Conservation (phyloP, 2,797 vertebrate genomes). For the Micrastur ruficollis region DNA sequence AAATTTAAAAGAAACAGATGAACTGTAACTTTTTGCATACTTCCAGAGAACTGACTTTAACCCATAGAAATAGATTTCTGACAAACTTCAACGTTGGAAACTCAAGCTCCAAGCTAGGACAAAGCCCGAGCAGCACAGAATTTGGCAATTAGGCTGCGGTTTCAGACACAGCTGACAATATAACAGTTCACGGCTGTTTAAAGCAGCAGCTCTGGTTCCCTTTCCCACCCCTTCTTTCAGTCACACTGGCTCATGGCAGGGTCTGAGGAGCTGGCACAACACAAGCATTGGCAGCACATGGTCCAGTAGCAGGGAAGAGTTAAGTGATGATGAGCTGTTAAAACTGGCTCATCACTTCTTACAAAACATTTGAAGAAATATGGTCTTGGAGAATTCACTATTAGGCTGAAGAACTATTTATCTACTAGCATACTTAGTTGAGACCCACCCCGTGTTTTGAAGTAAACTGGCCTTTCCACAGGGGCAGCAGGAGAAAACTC, state of each 20-base stretch:
- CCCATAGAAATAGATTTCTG: not conserved
- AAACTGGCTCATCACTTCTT: not conserved
- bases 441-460: not conserved
- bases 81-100: not conserved
- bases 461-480: not conserved
- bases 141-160: not conserved
- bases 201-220: not conserved
- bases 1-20: slow-evolving; percentile 5
- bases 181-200: not conserved
- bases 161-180: not conserved
- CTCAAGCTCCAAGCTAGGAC: not conserved
- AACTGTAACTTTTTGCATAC: not conserved
- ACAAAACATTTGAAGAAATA: not conserved
- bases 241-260: not conserved
- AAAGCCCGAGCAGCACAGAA: not conserved
- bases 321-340: not conserved
- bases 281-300: not conserved
- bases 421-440: not conserved
- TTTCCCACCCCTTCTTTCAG: not conserved
- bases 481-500: not conserved
- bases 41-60: not conserved
- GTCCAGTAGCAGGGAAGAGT: not conserved
- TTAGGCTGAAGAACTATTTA: not conserved
- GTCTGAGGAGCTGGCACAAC: not conserved
- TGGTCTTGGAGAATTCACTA: not conserved